A percentile compares a stretch with the other conserved stretches of the same genome.
Evolutionary conservation across 2,888 invertebrate genomes (phyloP).

Genomic region (Xestia c-nigrum): DNA sequence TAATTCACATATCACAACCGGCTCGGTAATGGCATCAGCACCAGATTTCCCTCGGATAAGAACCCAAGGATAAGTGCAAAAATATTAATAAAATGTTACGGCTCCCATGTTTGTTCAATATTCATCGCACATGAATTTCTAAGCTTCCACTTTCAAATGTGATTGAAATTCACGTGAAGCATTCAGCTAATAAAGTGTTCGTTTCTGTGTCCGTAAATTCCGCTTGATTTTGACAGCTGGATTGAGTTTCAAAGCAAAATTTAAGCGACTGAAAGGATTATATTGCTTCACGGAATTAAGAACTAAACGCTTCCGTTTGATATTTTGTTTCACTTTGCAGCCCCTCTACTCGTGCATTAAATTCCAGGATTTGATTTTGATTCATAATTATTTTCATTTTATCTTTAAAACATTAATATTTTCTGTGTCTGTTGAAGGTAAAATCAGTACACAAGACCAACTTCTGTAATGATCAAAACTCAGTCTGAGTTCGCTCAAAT

Average conservation of each 20-base stretch:
- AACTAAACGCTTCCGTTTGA: slow-evolving; percentile 29
- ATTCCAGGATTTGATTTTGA: background rate
- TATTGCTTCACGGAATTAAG: slow-evolving; percentile 36
- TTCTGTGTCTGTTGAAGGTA: slow-evolving; percentile 23
- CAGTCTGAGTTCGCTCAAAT: slow-evolving; percentile 48
- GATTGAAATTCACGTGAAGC: slow-evolving; percentile 47
- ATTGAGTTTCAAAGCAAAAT: slow-evolving; percentile 39
- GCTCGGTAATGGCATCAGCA: slow-evolving; percentile 68
- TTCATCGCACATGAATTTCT: slow-evolving; percentile 66
- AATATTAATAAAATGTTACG: slow-evolving; percentile 70
- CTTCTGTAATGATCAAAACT: slow-evolving; percentile 57
- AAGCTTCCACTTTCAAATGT: slow-evolving; percentile 36
- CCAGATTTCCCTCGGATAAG: slow-evolving; percentile 68
- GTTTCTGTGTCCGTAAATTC: slow-evolving; percentile 6
- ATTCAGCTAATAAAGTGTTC: slow-evolving; percentile 32
- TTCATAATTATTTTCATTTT: slow-evolving; percentile 13
- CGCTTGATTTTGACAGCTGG: slow-evolving; percentile 45
- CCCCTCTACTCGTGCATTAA: slow-evolving; percentile 19
- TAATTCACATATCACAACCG: slow-evolving; percentile 70
- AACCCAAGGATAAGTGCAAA: slow-evolving; percentile 64
- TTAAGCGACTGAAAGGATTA: slow-evolving; percentile 45
- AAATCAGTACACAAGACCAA: slow-evolving; percentile 33
- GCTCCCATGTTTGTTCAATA: slow-evolving; percentile 59
- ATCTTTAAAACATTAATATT: slow-evolving; percentile 18
- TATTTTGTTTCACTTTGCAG: slow-evolving; percentile 37